A percentile compares a stretch with the other conserved stretches of the same genome.
Evolutionary conservation across 2,888 invertebrate species (phyloP).

Genomic region (Dynastes tityus): DNA sequence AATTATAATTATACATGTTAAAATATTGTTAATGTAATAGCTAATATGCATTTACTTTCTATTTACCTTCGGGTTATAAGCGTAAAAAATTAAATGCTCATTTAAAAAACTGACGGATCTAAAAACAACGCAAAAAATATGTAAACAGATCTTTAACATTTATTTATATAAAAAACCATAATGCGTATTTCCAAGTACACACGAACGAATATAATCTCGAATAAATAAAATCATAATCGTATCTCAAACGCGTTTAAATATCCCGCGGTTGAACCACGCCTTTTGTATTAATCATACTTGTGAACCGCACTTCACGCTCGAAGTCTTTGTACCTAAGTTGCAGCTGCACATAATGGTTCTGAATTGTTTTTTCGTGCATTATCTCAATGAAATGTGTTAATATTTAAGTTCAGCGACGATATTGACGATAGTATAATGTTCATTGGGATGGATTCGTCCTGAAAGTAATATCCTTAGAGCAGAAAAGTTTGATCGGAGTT

Average conservation of each 20-base stretch:
- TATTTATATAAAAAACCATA: not conserved
- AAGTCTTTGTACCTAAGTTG: constrained; percentile 32
- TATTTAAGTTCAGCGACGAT: constrained; percentile 2
- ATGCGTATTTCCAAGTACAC: not conserved
- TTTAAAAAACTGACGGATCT: no score
- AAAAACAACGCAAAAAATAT: no score
- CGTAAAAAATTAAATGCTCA: not conserved
- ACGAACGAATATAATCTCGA: not conserved
- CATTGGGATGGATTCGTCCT: not conserved
- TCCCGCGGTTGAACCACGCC: constrained; percentile 46
- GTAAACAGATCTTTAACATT: no score
- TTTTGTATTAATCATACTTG: constrained; percentile 39
- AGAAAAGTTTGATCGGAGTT: constrained; percentile 7
- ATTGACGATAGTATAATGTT: not conserved
- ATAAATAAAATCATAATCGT: not conserved
- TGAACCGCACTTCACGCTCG: not conserved
- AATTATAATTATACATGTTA: not conserved
- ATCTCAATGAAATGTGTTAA: constrained; percentile 19
- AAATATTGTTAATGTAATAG: not conserved
- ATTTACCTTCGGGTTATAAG: constrained; percentile 5
- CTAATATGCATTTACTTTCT: not conserved
- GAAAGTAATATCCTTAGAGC: not conserved
- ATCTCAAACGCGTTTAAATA: constrained; percentile 7
- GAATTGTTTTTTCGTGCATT: constrained; percentile 27
- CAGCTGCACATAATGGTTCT: constrained; percentile 35